Evolutionary conservation across 2,888 invertebrate species (phyloP).

Genomic region (Apocheima hispidaria): DNA sequence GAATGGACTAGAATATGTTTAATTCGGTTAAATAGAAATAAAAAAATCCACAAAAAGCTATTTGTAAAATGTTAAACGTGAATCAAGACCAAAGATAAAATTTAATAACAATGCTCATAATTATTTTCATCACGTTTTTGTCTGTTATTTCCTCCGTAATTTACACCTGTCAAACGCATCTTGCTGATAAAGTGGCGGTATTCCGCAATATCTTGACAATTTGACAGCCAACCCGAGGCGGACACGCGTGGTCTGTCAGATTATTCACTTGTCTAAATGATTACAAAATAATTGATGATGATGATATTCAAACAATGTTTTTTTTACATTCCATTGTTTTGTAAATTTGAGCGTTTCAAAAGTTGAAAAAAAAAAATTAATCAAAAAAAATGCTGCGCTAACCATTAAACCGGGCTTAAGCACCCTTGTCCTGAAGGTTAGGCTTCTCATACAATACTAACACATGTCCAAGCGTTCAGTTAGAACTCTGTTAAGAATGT

Average conservation of each 20-base stretch:
- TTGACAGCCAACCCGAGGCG: constrained; percentile 35
- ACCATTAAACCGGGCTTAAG: no score
- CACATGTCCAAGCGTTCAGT: no score
- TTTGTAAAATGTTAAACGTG: background rate
- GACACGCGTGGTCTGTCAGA: constrained; percentile 31
- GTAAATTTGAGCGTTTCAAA: background rate
- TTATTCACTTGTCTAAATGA: constrained; percentile 19
- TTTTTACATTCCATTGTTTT: background rate
- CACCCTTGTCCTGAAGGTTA: no score
- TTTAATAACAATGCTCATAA: background rate
- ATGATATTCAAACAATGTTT: constrained; percentile 5
- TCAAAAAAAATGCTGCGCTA: no score
- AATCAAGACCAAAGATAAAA: background rate
- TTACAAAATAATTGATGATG: constrained; percentile 21
- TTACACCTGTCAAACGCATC: constrained; percentile 22
- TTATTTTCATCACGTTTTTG: background rate
- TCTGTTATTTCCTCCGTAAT: constrained; percentile 9
- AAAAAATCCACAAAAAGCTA: no score
- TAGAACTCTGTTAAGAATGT: no score
- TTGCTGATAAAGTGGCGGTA: constrained; percentile 22
- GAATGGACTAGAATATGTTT: no score
- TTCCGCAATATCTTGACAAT: constrained; percentile 30
- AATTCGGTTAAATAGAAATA: no score
- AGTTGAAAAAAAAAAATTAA: no score
- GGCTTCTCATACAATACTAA: no score